These are phyloP conservation scores for Sternotherus odoratus DNA, from an alignment of 2,797 vertebrate genomes.

Conservation along the genomic window DNA sequence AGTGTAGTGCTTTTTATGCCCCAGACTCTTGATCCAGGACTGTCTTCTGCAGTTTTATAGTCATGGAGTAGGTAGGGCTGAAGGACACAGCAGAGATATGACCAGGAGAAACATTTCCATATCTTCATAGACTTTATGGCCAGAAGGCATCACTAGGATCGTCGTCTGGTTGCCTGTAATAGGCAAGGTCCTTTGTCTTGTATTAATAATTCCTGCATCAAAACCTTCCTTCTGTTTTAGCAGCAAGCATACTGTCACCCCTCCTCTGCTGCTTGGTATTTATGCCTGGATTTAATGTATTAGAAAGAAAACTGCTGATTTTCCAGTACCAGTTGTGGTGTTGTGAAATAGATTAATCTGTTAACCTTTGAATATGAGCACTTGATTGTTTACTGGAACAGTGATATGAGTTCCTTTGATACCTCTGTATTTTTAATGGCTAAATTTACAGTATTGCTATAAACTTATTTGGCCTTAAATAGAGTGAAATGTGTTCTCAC, in stretches of 20 bases:
- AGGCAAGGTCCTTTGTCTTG: too few relatives aligned
- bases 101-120: not conserved
- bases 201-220: not conserved
- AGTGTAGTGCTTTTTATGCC: conserved; percentile 15
- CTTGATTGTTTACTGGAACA: not conserved
- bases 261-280: not conserved
- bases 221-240: not conserved
- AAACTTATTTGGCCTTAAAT: not conserved
- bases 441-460: not conserved
- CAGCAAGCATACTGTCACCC: not conserved
- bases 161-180: not conserved
- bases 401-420: not conserved
- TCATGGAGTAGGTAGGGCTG: not conserved
- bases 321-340: rapidly evolving
- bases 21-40: not conserved
- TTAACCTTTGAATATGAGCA: rapidly evolving
- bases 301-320: not conserved
- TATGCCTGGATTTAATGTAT: not conserved
- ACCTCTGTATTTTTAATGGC: not conserved
- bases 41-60: rapidly evolving
- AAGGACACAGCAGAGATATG: not conserved
- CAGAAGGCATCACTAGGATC: not conserved
- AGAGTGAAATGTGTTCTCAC: not conserved
- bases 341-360: rapidly evolving
- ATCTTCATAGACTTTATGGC: not conserved